These are phyloP conservation scores for Myoxocephalus aenaeus DNA, from an alignment of 2,797 vertebrate genomes.

Conservation along the genomic window DNA sequence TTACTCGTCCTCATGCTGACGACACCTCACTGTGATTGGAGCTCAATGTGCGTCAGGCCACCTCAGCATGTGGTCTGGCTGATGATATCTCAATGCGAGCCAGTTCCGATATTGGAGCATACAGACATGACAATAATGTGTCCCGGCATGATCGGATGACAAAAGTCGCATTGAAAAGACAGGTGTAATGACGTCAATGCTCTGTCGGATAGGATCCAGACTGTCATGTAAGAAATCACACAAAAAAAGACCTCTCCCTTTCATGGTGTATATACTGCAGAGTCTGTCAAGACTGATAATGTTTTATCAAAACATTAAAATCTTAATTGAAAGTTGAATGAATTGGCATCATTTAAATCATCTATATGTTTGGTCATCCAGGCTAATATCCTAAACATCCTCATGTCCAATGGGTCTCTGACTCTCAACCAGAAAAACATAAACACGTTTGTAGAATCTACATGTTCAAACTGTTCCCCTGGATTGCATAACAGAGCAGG, in stretches of 20 bases:
- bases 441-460: constrained; percentile 37
- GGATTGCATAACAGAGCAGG: constrained; percentile 56
- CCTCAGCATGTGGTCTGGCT: neutral
- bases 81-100: neutral
- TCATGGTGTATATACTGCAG: neutral
- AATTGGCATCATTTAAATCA: neutral
- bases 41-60: neutral
- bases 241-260: neutral
- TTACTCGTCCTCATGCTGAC: neutral
- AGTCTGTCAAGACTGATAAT: constrained; percentile 1
- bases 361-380: constrained; percentile 1
- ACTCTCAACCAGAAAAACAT: constrained; percentile 17
- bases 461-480: constrained; percentile 71
- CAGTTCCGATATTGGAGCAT: neutral
- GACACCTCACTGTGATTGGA: neutral
- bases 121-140: neutral
- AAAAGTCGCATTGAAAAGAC: neutral
- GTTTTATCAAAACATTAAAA: neutral
- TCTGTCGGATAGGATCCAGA: neutral
- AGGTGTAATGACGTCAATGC: neutral
- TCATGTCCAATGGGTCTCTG: constrained; percentile 1
- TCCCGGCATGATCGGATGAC: neutral
- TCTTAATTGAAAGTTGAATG: neutral
- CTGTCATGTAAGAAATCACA: constrained; percentile 4
- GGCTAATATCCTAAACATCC: neutral